Evolutionary conservation across 1,140 invertebrate species (phyloP), one percentile per base, ranked within the genome.

Genomic region (Calliopsis andreniformis): DNA sequence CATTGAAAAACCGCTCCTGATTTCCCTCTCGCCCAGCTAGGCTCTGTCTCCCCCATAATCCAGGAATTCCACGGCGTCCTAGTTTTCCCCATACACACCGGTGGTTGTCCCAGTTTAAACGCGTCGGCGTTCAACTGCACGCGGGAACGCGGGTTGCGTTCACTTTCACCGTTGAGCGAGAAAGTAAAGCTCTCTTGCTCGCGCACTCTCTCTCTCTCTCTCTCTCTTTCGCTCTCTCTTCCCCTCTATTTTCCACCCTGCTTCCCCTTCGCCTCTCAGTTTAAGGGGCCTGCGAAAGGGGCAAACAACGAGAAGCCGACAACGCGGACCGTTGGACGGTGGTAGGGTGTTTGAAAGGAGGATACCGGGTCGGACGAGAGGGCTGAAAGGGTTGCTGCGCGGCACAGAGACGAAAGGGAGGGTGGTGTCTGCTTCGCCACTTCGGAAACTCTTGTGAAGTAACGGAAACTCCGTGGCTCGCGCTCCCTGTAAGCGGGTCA

Each of bases 371-470:
- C 82, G 82, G 81, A 78, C 79, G 83, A 56, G 59, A 25, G 51
- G 49, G 69, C 56, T 77, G 63, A 55, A 80, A 66, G 43, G 76
- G 32, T 62, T 43, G 39, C 61, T 56, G 69, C 61, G 72, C 56
- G 51, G 61, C 42, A 55, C 30, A 62, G 35, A 72, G 55, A 68
- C 42, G 75, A 70, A 56, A 49, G 42, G 49, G 71, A 73, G 75
- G 72, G 61, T 86, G 82, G 85, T 87, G 83, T 87, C 86, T 87
- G 87, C 83, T 87, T 90, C 83, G 84, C 82, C 87, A 91, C 89
- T 91, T 91, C 55, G 87, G 76, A 91, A 91, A 91, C 90, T 89
- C 89, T 89, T 86, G 87, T 87, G 79, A 91, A 90, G 90, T 90
- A 87, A 85, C 83, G 84, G 88, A 87, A 91, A 91, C 88, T 91